phyloP scores from a whole-genome alignment of 2,797 vertebrate genomes.

The Glyptemys insculpta region DNA sequence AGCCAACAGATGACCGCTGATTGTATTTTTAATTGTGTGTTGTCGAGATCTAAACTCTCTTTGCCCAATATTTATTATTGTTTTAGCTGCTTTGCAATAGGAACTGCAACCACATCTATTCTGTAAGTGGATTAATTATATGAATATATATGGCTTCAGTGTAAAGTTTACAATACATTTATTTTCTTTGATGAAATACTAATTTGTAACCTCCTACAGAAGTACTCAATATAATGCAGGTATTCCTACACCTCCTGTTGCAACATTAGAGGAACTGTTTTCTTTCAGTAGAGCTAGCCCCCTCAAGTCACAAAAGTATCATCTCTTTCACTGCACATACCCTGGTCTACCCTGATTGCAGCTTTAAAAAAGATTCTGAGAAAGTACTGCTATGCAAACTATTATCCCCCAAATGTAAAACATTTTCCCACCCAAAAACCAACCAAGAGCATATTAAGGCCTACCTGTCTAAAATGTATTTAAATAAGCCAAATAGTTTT shows the following conservation, averaged over 20 bases:
- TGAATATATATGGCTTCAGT: not conserved
- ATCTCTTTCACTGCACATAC: not conserved
- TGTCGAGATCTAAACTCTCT: conserved; percentile 67
- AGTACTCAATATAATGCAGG: not conserved
- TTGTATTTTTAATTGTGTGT: conserved; percentile 63
- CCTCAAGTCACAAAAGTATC: not conserved
- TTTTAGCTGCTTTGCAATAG: conserved; percentile 31
- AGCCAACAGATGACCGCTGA: conserved; percentile 63
- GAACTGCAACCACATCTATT: not conserved
- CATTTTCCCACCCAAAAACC: not conserved
- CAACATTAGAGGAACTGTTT: not conserved
- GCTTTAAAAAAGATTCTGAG: not conserved
- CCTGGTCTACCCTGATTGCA: not conserved
- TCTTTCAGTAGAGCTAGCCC: not conserved
- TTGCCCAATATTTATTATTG: conserved; percentile 39
- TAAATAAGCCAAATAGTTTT: not conserved
- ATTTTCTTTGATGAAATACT: not conserved
- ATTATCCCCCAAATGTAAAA: not conserved
- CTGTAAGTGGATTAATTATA: not conserved
- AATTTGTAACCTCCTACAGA: not conserved
- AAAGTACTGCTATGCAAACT: not conserved
- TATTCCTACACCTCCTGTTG: not conserved
- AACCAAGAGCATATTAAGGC: not conserved
- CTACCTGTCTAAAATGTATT: not conserved
- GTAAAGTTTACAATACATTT: not conserved